phyloP scores from a whole-genome alignment of 2,888 invertebrate species.

The Drosophila multiciliata region DNA sequence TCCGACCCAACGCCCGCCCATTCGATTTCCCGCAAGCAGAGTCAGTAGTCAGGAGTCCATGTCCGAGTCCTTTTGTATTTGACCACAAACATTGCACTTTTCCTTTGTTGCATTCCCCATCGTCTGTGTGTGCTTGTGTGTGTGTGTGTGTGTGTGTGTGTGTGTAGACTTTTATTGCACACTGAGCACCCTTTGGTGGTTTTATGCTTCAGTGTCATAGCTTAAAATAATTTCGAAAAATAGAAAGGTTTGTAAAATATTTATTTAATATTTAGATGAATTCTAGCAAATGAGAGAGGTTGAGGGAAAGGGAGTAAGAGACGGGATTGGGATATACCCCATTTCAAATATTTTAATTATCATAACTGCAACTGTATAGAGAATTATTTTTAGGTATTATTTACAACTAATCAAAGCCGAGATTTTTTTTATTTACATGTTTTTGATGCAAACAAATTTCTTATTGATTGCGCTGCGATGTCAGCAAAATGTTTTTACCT shows the following conservation, averaged over 20 bases:
- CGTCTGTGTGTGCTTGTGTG: conserved; percentile 4
- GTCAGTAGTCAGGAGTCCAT: not conserved
- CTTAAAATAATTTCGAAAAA: conserved; percentile 2
- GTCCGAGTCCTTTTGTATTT: conserved; percentile 55
- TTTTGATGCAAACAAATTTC: conserved; percentile 50
- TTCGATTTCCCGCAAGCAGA: conserved; percentile 25
- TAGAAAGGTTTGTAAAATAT: conserved; percentile 18
- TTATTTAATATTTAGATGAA: conserved; percentile 25
- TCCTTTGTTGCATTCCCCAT: conserved; percentile 67
- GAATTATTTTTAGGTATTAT: not conserved
- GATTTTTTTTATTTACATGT: not conserved
- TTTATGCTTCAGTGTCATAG: not conserved
- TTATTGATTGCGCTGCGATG: conserved; percentile 53
- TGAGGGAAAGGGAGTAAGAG: not conserved
- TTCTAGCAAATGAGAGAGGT: not conserved
- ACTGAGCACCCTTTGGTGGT: not conserved
- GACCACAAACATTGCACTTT: conserved; percentile 69
- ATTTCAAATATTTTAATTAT: not conserved
- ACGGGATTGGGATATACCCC: not conserved
- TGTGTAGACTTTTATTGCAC: conserved; percentile 42
- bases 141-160: conserved; percentile 9
- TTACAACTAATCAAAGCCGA: not conserved
- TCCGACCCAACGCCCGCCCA: not conserved
- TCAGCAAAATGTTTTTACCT: conserved; percentile 26
- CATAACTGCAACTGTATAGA: not conserved